Conservation (phyloP, 2,797 vertebrate genomes). For the Peromyscus aztecus region DNA sequence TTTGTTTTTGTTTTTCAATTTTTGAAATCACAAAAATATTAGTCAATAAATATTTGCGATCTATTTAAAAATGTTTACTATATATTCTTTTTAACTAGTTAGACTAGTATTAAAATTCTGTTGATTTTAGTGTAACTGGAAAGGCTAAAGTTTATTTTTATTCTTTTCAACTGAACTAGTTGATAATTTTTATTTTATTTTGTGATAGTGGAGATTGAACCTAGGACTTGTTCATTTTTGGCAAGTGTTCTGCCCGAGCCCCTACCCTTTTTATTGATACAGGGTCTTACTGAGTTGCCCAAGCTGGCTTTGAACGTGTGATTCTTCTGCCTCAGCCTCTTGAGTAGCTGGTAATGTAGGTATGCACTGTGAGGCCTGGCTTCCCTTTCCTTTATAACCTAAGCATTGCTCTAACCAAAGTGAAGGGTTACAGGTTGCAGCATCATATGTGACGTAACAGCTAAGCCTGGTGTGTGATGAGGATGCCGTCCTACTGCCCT, state of each 20-base stretch:
- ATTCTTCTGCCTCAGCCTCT: neutral
- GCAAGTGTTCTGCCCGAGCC: neutral
- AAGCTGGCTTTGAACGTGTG: neutral
- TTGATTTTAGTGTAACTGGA: neutral
- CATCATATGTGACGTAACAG: neutral
- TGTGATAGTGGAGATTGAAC: neutral
- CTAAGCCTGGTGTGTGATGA: too few relatives aligned
- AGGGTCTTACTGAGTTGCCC: neutral
- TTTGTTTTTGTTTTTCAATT: neutral
- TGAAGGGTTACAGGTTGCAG: neutral
- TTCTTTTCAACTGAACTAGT: conserved; percentile 2
- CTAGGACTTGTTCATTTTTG: neutral
- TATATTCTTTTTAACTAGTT: conserved; percentile 59
- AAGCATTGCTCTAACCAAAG: neutral
- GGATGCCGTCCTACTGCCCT: neutral
- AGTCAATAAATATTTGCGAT: neutral
- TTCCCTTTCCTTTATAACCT: neutral
- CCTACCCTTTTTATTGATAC: neutral
- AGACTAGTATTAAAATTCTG: neutral
- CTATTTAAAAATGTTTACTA: neutral
- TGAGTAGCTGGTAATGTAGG: neutral
- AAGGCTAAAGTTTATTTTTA: neutral
- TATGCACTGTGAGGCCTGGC: neutral
- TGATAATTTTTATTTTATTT: neutral
- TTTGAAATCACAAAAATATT: conserved; percentile 15